Base-by-base conservation (phyloP, 2,888 invertebrate genomes). In the Netelia inedita region DNA sequence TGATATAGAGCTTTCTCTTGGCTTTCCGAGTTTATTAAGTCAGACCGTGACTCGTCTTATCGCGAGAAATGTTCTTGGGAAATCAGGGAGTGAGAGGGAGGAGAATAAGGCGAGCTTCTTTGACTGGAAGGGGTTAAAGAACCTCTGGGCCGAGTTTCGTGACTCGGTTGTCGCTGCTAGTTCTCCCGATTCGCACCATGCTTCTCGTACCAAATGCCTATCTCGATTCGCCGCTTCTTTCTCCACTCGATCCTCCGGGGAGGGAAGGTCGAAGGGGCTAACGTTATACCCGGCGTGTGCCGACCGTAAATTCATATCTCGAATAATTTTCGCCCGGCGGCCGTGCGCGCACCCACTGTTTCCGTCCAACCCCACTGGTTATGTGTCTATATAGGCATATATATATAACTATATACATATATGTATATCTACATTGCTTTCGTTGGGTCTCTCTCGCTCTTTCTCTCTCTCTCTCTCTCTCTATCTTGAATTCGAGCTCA, bases 261-360 rank as follows among this genome's bases (percentile, higher is more conserved):
- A 41, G 43, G 68, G 19, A 55, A 75, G 41, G 68, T 16, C 61
- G 65, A 81, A 74, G 65, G 73, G 82, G 83, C 74, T 81, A 87
- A 86, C 87, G 83, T 85, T 84, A 86, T 85, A 84, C 78, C 73
- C 19, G 82, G 71, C 84, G 86, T 88, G 87, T 87, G 84, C 88
- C 87, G 82, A 88, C 90, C 90, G 91, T 93, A 92, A 92, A 93
- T 92, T 93, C 93, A 93, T 93, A 93, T 92, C 93, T 92, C 90
- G 91, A 91, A 93, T 93, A 92, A 93, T 93, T 92, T 92, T 92
- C 91, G 88, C 91, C 91, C 90, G 87, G 86, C 88, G 82, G 86
- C 87, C 85, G 87, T 69, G 83, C 87, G 83, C 83, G 74, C 79
- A 41, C 80, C 72, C 71, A 63, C 85, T 88, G 87, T 87, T 88